These are phyloP conservation scores for Drosophila demipolita DNA, from an alignment of 2,888 invertebrate genomes.

Conservation along the genomic window DNA sequence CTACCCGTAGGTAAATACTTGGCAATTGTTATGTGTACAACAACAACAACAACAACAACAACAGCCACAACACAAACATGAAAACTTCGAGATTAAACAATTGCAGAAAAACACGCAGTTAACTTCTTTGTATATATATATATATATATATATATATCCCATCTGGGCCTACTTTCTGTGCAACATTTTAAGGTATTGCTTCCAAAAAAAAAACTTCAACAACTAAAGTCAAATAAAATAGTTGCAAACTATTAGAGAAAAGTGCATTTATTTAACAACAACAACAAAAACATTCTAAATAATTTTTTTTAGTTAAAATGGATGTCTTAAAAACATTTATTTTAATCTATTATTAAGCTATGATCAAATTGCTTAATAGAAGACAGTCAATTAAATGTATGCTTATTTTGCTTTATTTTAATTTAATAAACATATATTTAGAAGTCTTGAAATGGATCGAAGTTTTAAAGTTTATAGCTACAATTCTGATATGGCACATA, in stretches of 20 bases:
- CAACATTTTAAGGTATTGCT: constrained; percentile 24
- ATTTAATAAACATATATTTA: not conserved
- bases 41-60: constrained; percentile 26
- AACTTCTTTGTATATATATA: constrained; percentile 18
- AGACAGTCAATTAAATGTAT: not conserved
- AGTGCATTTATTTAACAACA: constrained; percentile 2
- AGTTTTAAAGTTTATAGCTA: not conserved
- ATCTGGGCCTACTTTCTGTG: constrained; percentile 4
- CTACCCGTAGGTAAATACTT: constrained; percentile 16
- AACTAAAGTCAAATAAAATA: constrained; percentile 48
- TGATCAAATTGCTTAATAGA: not conserved
- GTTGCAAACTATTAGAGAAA: constrained; percentile 47
- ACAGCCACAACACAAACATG: not conserved
- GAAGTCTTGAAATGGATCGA: not conserved
- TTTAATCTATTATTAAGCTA: not conserved
- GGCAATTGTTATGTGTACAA: constrained; percentile 23
- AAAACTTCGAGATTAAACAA: constrained; percentile 25
- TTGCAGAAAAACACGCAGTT: constrained; percentile 27
- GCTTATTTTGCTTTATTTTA: not conserved
- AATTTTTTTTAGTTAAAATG: not conserved
- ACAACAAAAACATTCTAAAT: constrained; percentile 1
- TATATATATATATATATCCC: not conserved
- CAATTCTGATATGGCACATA: not conserved
- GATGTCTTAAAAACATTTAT: not conserved
- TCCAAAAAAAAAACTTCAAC: constrained; percentile 10